phyloP scores from a whole-genome alignment of 2,888 invertebrate genomes.

The Acrobasis suavella region DNA sequence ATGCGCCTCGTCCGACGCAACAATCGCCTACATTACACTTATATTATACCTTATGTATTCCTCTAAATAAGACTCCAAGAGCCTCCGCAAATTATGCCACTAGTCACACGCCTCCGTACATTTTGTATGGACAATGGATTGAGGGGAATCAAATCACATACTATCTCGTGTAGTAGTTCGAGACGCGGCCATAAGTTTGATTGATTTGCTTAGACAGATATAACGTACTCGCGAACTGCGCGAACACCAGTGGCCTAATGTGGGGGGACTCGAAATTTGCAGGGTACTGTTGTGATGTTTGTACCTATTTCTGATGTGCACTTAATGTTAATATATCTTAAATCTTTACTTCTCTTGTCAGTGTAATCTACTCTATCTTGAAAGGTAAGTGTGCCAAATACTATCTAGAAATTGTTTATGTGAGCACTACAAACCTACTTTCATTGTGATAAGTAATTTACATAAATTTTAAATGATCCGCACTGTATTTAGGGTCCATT shows the following conservation, averaged over 20 bases:
- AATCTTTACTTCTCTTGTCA: background rate
- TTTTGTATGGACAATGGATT: too few species aligned
- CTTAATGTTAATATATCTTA: background rate
- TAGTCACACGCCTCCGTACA: too few species aligned
- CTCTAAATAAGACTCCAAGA: background rate
- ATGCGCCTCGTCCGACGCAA: background rate
- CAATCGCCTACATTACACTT: background rate
- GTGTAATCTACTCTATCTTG: background rate
- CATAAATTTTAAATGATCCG: background rate
- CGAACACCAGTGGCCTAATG: too few species aligned
- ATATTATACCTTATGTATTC: background rate
- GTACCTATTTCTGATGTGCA: background rate
- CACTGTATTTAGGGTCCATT: slow-evolving; percentile 18
- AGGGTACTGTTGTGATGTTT: slow-evolving; percentile 12
- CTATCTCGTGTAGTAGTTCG: too few species aligned
- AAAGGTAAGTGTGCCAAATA: slow-evolving; percentile 18
- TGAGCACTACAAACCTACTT: background rate
- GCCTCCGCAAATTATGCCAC: too few species aligned
- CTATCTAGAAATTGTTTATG: background rate
- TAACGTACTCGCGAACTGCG: too few species aligned
- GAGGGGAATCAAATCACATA: too few species aligned
- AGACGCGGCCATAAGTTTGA: too few species aligned
- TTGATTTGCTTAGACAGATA: too few species aligned
- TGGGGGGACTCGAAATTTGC: background rate
- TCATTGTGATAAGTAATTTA: slow-evolving; percentile 7